Evolutionary conservation across 2,113 vertebrate genomes (phyloP), one percentile per base, ranked within the genome.

Genomic region (Vidua chalybeata): DNA sequence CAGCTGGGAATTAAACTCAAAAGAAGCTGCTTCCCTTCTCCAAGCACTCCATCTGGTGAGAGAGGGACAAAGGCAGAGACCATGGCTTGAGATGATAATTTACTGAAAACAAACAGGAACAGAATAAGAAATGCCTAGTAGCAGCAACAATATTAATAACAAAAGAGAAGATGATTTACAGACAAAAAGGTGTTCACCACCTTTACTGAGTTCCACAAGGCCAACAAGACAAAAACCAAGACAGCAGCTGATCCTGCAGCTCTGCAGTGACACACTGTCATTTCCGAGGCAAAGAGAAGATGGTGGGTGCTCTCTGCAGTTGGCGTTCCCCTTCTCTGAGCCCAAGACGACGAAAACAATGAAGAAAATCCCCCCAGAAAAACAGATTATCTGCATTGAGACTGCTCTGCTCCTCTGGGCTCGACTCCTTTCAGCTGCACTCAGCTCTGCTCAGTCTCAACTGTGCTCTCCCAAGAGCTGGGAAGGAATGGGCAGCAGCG

Each of bases 231-330:
- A 68, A 26, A 86, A 59, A 18, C 14, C 46, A 77, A 68, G 31
- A 3, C 0, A 14, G 46, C 2, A 5, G 27, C 33, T 11, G 11
- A 15, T 27, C 52, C 45, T 9, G 2, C 45, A 67, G 27, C 45
- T 76, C 11, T 4, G 37, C 37, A 68, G 14, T 0, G 0, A 51
- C 26, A 31, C 2, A 0, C 0, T 0, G 18, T 8, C 59, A 12
- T 8, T 45, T 4, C 46, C 0, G 0, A 37, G 22, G 27, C 27
- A 59, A 52, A 52, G 9, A 52, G 9, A 45, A 31, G 33, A 7
- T 13, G 17, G 9, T 27, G 31, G 5, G 27, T 28, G 18, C 22
- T 68, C 46, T 45, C 37, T 68, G 14, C 21, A 45, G 31, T 1
- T 26, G 21, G 3, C 0, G 0, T 19, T 52, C 33, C 46, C 22